Base-by-base conservation (phyloP, 2,888 invertebrate genomes). In the Gastracanthus pulcherrimus region DNA sequence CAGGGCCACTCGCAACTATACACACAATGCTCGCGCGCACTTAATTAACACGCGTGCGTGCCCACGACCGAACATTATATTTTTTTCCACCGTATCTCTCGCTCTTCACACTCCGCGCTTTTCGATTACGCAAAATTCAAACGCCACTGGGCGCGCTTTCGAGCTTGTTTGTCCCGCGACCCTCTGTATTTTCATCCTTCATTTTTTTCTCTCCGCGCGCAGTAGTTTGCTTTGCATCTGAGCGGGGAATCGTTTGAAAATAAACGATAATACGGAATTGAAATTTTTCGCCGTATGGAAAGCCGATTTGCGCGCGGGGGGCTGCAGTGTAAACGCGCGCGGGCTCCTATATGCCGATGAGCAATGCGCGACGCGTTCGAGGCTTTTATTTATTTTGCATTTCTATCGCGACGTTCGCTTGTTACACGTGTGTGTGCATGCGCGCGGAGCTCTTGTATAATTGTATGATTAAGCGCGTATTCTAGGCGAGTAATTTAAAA, bases 1-100 rank as follows among this genome's bases (percentile, higher is more conserved):
- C 13, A 9, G 13, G 36, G 23, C 78, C 84, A 87, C 89, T 88
- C 88, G 88, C 89, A 89, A n/a, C n/a, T n/a, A n/a, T n/a, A n/a
- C n/a, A n/a, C n/a, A n/a, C n/a, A n/a, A n/a, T n/a, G n/a, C n/a
- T n/a, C n/a, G n/a, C 88, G 89, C 88, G 89, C 88, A 88, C 89
- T 89, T 89, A 88, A 88, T 87, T 88, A 88, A 87, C 60, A 6
- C 58, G 6, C 72, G 31, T n/a, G 36, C 75, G n/a, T n/a, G n/a
- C n/a, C n/a, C n/a, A n/a, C n/a, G n/a, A n/a, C n/a, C n/a, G n/a
- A n/a, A n/a, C n/a, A n/a, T n/a, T n/a, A n/a, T n/a, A n/a, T n/a
- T n/a, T n/a, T n/a, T n/a, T n/a, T n/a, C n/a, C n/a, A n/a, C n/a
- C n/a, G n/a, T n/a, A n/a, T n/a, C n/a, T n/a, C n/a, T n/a, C n/a